Evolutionary conservation across 1,140 invertebrate genomes (phyloP).

Genomic region (Spodoptera frugiperda): DNA sequence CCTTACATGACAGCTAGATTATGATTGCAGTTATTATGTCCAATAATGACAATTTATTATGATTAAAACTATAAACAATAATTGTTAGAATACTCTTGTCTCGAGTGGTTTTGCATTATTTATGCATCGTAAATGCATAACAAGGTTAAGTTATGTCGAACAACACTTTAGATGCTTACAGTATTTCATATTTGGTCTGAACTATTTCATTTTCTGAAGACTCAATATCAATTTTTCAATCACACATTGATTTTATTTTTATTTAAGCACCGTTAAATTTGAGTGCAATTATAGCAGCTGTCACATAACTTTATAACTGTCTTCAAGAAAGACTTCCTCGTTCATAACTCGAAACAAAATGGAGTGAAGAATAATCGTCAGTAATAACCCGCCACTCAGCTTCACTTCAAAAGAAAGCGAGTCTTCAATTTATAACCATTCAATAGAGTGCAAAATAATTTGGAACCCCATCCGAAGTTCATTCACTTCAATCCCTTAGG

Average conservation of each 20-base stretch:
- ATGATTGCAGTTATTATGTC: slow-evolving; percentile 13
- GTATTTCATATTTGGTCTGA: no score
- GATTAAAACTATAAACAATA: slow-evolving; percentile 34
- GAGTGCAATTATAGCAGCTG: neutral
- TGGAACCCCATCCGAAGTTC: slow-evolving; percentile 57
- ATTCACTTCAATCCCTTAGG: slow-evolving; percentile 69
- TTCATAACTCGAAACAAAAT: slow-evolving; percentile 28
- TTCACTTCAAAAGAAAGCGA: slow-evolving; percentile 62
- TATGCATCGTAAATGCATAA: slow-evolving; percentile 7
- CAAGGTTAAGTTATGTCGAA: no score
- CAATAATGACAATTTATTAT: slow-evolving; percentile 31
- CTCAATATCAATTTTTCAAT: neutral
- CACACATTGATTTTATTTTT: neutral
- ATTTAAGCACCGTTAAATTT: neutral
- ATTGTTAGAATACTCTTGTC: slow-evolving; percentile 3
- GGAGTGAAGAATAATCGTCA: slow-evolving; percentile 26
- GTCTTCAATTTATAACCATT: slow-evolving; percentile 39
- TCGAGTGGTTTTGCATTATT: slow-evolving; percentile 14
- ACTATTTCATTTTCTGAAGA: neutral
- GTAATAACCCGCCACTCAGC: slow-evolving; percentile 42
- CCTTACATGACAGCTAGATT: slow-evolving; percentile 16
- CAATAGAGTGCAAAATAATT: slow-evolving; percentile 26
- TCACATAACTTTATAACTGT: neutral
- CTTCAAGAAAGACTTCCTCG: slow-evolving; percentile 33
- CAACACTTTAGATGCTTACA: no score